Evolutionary conservation across 2,113 vertebrate genomes (phyloP), one percentile per base, ranked within the genome.

Genomic region (Saimiri boliviensis): DNA sequence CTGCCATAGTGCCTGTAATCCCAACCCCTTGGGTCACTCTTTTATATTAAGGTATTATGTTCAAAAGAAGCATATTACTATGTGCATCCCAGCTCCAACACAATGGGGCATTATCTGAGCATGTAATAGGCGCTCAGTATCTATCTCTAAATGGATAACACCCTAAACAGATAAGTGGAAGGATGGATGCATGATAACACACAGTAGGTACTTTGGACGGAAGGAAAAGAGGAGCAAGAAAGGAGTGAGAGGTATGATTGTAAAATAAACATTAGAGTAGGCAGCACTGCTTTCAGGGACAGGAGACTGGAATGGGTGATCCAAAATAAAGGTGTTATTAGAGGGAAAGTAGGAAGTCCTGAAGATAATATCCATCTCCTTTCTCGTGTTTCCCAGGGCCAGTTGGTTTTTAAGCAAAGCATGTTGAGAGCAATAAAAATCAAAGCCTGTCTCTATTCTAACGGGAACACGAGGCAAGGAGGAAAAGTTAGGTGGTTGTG

Each of bases 321-420:
- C 45, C n/a, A 7, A 77, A 56, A 30, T 47, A 45, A 21, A 1
- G 20, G 12, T 30, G 32, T 20, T 40, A 9, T 58, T 2, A 6
- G 7, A 80, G 47, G 14, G 35, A 86, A 47, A 76, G n/a, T 5
- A 37, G 8, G 40, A 81, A 40, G 10, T 45, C 40, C 68, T 37
- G 4, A 63, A 74, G 58, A 71, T 40, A 54, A 56, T 47, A 52
- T 12, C 52, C 6, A 45, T 20, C 37, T 52, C 47, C 35, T 83
- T 85, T 68, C 58, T 68, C 30, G 17, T 56, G 89, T 74, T 63
- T 47, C 32, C 58, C 58, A 85, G 52, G 17, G 37, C 45, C 40
- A 93, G 10, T 2, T 80, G 32, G 16, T 63, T 95, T 93, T 93
- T 54, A 93, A 92, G 47, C 40, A 92, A 93, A 97, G n/a, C 49